Conservation (phyloP, 2,888 invertebrate genomes). For the Brachynemurus nebulosus region DNA sequence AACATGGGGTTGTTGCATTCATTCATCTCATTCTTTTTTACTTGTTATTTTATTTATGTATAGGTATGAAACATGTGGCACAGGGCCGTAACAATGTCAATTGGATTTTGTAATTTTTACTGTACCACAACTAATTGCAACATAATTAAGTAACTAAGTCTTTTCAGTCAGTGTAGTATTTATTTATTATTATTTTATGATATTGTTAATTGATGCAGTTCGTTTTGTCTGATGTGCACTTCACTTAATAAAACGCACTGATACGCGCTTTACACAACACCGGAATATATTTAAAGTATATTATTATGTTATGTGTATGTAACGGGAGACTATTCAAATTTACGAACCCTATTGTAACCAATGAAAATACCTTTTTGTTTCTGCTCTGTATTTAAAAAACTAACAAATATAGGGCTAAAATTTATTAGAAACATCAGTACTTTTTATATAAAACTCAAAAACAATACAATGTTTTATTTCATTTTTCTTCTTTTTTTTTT, state of each 20-base stretch:
- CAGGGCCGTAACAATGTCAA: slow-evolving; percentile 2
- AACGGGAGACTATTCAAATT: not conserved
- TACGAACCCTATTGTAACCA: slow-evolving; percentile 6
- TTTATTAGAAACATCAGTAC: too few species aligned
- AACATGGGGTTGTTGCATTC: too few species aligned
- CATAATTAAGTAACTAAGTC: too few species aligned
- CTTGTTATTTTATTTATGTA: not conserved
- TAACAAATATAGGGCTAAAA: not conserved
- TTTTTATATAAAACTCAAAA: too few species aligned
- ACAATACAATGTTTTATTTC: too few species aligned
- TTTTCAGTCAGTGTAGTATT: too few species aligned
- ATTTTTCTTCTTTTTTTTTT: too few species aligned
- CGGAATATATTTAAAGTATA: too few species aligned
- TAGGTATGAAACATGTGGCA: slow-evolving; percentile 1
- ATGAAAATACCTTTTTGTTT: slow-evolving; percentile 10
- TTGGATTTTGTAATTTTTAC: too few species aligned
- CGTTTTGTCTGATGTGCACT: slow-evolving; percentile 2
- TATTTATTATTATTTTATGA: not conserved
- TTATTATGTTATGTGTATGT: too few species aligned
- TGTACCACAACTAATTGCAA: too few species aligned
- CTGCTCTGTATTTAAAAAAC: slow-evolving; percentile 26
- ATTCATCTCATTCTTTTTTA: too few species aligned
- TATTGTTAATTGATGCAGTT: slow-evolving; percentile 1
- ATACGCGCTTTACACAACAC: not conserved
- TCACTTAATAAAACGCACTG: slow-evolving; percentile 1